Evolutionary conservation across 2,888 invertebrate species (phyloP).

Genomic region (Julus scandinavius): DNA sequence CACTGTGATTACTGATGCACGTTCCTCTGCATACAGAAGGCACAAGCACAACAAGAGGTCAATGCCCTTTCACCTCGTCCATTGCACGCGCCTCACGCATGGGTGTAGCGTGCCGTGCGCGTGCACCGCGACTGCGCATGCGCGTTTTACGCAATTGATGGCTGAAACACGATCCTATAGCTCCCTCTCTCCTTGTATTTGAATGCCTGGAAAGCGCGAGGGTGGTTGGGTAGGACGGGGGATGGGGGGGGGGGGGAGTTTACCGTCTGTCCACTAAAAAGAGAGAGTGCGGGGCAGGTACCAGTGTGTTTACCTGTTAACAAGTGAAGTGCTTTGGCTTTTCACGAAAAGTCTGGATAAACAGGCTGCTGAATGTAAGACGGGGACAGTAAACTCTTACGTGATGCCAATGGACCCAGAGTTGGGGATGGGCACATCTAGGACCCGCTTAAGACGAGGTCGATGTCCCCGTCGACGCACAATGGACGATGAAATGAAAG

Average conservation of each 20-base stretch:
- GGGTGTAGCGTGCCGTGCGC: background rate
- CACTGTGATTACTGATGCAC: background rate
- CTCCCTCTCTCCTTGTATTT: background rate
- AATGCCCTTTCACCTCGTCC: background rate
- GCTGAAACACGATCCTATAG: background rate
- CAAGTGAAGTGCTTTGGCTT: conserved; percentile 27
- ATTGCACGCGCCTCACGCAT: conserved; percentile 10
- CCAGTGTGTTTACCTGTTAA: conserved; percentile 33
- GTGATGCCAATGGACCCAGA: conserved; percentile 27
- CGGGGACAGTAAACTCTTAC: conserved; percentile 27
- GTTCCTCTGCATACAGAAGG: background rate
- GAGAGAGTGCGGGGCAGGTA: conserved; percentile 27
- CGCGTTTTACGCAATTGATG: background rate
- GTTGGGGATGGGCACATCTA: conserved; percentile 6
- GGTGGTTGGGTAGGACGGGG: background rate
- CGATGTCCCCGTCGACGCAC: conserved; percentile 19
- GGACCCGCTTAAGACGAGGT: conserved; percentile 33
- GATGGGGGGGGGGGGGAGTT: background rate
- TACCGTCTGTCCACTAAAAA: conserved; percentile 27
- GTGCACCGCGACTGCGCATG: background rate
- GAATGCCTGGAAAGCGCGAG: background rate
- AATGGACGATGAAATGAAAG: conserved; percentile 27
- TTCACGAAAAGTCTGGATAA: conserved; percentile 33
- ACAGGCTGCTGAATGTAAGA: conserved; percentile 30
- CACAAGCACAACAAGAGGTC: background rate